Evolutionary conservation across 2,113 vertebrate species (phyloP), one percentile per base, ranked within the genome.

Genomic region (Salvelinus alpinus): DNA sequence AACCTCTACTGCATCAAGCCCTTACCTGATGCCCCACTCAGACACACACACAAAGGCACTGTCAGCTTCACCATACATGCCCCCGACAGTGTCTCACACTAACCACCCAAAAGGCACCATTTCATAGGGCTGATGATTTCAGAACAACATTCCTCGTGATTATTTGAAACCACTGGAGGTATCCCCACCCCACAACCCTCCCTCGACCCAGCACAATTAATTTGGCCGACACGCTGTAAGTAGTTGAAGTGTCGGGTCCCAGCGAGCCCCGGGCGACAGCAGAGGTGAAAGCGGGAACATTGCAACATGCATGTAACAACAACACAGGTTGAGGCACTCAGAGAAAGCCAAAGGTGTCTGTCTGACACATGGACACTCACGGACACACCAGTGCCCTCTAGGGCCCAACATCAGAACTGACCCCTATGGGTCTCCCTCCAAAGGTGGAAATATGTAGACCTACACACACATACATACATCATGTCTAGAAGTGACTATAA

Each of bases 81-180:
- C 78, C 72, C 71, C 80, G n/a, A 12, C 38, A 11, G 77, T 5
- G 20, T 85, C 72, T 82, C 83, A 76, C 51, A 72, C 76, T 70
- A 79, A 84, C 78, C 31, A 34, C 71, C 82, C 79, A 62, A 83
- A 48, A 80, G 88, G 82, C 73, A 78, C 75, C 60, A 76, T 79
- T 86, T 85, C 83, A 87, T 73, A 80, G 74, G 31, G 72, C 75
- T 80, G 79, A 74, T 81, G 82, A 90, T 88, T 84, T 87, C 84
- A 82, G 73, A 90, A 84, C 78, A 83, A 84, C 85, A 92, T 89
- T 89, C 84, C 86, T 78, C 0, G 84, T 84, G 88, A 90, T 90
- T 89, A 84, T 89, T 84, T 81, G 73, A 88, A 88, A 80, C 75
- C 81, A 9, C 2, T 11, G 38, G 8, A 44, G 38, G 8, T 44